Conservation (phyloP, 2,888 invertebrate species). For the Disparrhopalites patrizii region DNA sequence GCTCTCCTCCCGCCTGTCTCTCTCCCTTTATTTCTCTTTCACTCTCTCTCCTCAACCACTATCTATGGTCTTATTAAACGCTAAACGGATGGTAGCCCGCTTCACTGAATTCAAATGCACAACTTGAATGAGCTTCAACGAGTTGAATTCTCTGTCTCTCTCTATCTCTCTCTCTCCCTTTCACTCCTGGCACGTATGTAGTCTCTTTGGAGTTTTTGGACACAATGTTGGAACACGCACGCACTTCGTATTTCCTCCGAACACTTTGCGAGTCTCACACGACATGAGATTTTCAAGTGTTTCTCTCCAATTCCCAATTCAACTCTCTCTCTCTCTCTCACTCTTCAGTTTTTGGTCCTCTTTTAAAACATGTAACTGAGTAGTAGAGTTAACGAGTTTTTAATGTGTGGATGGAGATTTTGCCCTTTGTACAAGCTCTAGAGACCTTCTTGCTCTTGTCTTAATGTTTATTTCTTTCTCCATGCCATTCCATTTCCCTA, state of each 20-base stretch:
- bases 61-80: conserved; percentile 13
- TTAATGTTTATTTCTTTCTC: no score
- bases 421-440: no score
- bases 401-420: conserved; percentile 16
- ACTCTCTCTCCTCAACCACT: background rate
- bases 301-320: background rate
- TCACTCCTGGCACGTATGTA: no score
- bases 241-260: no score
- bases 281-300: conserved; percentile 1
- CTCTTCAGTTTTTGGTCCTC: background rate
- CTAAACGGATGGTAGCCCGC: conserved; percentile 4
- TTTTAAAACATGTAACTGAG: no score
- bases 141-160: background rate
- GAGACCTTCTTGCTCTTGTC: no score
- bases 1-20: conserved; percentile 14
- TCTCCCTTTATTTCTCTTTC: conserved; percentile 9
- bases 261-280: no score
- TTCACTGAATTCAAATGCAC: conserved; percentile 8
- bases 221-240: no score
- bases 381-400: conserved; percentile 24
- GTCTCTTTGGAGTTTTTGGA: no score
- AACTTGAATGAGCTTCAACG: background rate
- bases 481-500: no score
- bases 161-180: no score
- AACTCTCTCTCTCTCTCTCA: background rate